These are phyloP conservation scores for Cercocebus atys DNA, from an alignment of 2,113 vertebrate species.

Conservation along the genomic window DNA sequence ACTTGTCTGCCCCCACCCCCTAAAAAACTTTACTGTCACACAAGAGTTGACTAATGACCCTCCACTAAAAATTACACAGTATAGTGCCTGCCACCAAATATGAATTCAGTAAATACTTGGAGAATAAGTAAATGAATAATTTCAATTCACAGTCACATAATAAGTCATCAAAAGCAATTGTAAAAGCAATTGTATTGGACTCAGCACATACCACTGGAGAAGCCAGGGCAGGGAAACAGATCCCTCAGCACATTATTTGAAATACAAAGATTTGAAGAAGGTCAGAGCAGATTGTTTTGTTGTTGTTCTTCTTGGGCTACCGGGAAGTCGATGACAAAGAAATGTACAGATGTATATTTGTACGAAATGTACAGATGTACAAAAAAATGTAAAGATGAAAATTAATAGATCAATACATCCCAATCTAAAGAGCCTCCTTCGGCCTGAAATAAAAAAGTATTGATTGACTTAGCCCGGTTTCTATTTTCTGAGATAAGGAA, in stretches of 20 bases:
- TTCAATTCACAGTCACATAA: neutral
- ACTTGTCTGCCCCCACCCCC: neutral
- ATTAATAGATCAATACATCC: no score
- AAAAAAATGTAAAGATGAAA: neutral
- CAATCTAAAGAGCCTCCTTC: neutral
- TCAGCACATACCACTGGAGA: neutral
- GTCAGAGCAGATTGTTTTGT: neutral
- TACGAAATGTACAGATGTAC: neutral
- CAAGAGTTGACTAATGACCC: neutral
- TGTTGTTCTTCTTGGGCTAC: neutral
- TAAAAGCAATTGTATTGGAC: accelerated
- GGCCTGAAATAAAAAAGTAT: neutral
- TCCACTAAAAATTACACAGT: neutral
- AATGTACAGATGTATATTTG: neutral
- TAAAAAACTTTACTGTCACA: neutral
- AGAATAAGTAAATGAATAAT: neutral
- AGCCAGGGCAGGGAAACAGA: neutral
- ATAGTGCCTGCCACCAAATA: neutral
- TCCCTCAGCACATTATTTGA: neutral
- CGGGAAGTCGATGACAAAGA: neutral
- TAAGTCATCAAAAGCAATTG: neutral
- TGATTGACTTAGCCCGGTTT: neutral
- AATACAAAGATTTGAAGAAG: neutral
- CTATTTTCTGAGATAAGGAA: neutral
- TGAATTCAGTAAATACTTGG: neutral